A percentile compares a stretch with the other conserved stretches of the same genome.
Evolutionary conservation across 1,140 invertebrate genomes (phyloP).

Genomic region (Drosophila ficusphila): DNA sequence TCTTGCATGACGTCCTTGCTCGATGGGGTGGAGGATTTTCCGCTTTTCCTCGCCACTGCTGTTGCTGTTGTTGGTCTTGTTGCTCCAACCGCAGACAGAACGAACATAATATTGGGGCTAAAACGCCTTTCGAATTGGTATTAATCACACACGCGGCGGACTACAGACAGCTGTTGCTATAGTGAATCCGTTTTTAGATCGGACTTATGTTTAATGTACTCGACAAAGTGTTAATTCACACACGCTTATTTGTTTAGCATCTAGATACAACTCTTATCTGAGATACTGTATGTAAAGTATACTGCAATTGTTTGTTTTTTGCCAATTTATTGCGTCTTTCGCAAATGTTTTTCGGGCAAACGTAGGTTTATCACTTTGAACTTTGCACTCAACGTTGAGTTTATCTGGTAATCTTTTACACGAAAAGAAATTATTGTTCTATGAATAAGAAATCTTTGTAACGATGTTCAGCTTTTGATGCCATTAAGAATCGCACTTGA

Average conservation of each 20-base stretch:
- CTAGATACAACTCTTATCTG: conserved; percentile 61
- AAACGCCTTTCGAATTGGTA: conserved; percentile 16
- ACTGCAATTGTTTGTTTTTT: conserved; percentile 7
- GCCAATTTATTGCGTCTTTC: conserved; percentile 54
- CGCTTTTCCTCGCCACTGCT: conserved; percentile 17
- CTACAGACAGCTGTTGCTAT: conserved; percentile 16
- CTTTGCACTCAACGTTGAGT: conserved; percentile 36
- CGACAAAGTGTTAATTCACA: conserved; percentile 8
- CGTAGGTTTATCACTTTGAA: conserved; percentile 20
- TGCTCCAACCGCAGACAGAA: conserved; percentile 37
- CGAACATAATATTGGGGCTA: conserved; percentile 66
- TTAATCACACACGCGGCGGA: too few relatives aligned
- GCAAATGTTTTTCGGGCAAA: conserved; percentile 44
- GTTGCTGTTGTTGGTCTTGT: conserved; percentile 30
- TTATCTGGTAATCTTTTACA: conserved; percentile 35
- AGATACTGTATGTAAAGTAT: conserved; percentile 39
- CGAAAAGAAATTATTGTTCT: conserved; percentile 61
- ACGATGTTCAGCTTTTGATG: conserved; percentile 67
- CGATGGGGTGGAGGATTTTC: conserved; percentile 10
- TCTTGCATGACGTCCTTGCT: conserved; percentile 73
- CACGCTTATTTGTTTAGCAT: conserved; percentile 43
- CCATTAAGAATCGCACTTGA: conserved; percentile 67
- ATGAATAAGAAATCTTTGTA: conserved; percentile 79
- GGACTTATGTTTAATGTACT: conserved; percentile 1
- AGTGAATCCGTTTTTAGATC: background rate